Conservation (phyloP, 2,113 vertebrate genomes). For the Engystomops pustulosus region DNA sequence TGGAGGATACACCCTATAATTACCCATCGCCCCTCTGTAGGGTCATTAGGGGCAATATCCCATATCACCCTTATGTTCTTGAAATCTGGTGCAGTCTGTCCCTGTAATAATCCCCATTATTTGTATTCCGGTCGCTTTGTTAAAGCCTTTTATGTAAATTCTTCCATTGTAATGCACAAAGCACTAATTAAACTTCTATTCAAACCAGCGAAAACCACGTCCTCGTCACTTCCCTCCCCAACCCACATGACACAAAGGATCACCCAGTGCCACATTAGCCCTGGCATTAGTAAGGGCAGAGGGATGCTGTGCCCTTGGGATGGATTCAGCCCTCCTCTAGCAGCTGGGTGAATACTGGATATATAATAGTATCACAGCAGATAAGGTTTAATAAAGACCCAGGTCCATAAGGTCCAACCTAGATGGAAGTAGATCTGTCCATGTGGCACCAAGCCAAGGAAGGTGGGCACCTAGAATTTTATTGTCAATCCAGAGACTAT, state of each 20-base stretch:
- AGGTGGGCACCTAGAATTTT: neutral
- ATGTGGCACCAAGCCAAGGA: constrained; percentile 60
- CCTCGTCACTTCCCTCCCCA: neutral
- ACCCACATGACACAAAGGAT: constrained; percentile 29
- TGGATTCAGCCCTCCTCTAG: constrained; percentile 75
- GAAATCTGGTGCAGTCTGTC: neutral
- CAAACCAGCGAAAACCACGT: constrained; percentile 23
- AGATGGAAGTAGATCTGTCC: constrained; percentile 71
- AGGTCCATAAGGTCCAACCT: no score
- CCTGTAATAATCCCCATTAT: neutral
- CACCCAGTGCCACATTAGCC: constrained; percentile 23
- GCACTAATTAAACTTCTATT: constrained; percentile 9
- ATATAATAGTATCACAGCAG: no score
- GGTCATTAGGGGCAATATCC: no score
- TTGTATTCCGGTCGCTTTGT: neutral
- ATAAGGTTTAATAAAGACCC: no score
- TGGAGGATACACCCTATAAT: neutral
- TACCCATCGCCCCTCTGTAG: no score
- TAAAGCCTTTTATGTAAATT: constrained; percentile 1
- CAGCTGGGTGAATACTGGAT: constrained; percentile 72
- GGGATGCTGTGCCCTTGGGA: constrained; percentile 69
- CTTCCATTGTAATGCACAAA: constrained; percentile 25
- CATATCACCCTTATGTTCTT: no score
- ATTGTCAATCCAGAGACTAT: neutral
- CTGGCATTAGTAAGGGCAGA: constrained; percentile 67